A percentile compares a stretch with the other conserved stretches of the same genome.
Conservation (phyloP, 2,888 invertebrate species). For the Melanostoma scalare region DNA sequence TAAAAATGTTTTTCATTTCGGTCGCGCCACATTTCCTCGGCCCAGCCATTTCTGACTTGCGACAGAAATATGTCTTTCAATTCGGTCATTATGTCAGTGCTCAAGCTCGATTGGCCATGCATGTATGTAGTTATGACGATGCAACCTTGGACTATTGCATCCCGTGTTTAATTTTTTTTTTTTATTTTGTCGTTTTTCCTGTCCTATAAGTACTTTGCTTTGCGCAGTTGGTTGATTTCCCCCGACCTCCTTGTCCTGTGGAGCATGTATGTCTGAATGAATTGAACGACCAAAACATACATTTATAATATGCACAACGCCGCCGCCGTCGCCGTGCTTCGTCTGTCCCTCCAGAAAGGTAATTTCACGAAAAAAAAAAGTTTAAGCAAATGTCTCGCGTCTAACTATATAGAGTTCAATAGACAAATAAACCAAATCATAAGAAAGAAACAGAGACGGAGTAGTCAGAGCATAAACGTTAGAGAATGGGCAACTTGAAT, state of each 20-base stretch:
- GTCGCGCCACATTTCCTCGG: conserved; percentile 63
- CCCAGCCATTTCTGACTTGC: conserved; percentile 47
- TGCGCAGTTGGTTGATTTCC: not conserved
- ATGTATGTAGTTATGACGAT: conserved; percentile 61
- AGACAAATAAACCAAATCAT: conserved; percentile 21
- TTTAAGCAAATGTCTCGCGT: conserved; percentile 47
- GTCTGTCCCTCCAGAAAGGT: conserved; percentile 45
- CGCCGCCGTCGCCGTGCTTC: conserved; percentile 22
- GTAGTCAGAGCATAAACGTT: not conserved
- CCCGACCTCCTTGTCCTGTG: conserved; percentile 35
- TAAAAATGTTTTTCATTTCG: conserved; percentile 59
- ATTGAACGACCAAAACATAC: conserved; percentile 53
- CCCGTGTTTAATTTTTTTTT: conserved; percentile 49
- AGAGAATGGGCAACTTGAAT: conserved; percentile 4
- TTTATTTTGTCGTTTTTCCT: conserved; percentile 51
- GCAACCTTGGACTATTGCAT: conserved; percentile 73
- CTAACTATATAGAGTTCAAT: conserved; percentile 23
- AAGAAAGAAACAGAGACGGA: conserved; percentile 42
- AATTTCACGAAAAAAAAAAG: conserved; percentile 41
- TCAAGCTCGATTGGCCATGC: conserved; percentile 30
- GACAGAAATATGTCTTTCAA: conserved; percentile 51
- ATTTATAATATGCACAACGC: conserved; percentile 21
- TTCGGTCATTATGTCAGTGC: conserved; percentile 68
- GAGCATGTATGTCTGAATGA: conserved; percentile 58
- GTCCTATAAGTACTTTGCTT: conserved; percentile 39